Conservation (phyloP, 2,113 vertebrate genomes). For the Thunnus thynnus region DNA sequence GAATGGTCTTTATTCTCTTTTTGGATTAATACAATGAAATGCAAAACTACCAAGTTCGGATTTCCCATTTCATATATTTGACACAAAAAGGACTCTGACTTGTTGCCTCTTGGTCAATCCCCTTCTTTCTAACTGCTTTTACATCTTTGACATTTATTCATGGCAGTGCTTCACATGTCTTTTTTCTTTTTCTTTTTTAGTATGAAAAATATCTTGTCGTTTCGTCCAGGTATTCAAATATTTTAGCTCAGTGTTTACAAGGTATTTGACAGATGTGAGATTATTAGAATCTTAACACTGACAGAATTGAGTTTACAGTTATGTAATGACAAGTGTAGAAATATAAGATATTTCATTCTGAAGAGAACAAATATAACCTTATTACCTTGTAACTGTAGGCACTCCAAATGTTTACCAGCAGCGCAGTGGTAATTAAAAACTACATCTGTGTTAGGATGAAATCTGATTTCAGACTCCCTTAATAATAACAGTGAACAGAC, state of each 20-base stretch:
- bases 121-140: too few relatives aligned
- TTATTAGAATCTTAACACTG: conserved; percentile 18
- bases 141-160: too few relatives aligned
- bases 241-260: background rate
- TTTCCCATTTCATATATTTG: background rate
- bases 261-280: conserved; percentile 25
- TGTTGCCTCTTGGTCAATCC: too few relatives aligned
- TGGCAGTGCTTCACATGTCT: conserved; percentile 45
- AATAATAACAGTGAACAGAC: conserved; percentile 64
- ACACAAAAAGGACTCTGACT: too few relatives aligned
- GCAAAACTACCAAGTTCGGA: too few relatives aligned
- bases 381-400: conserved; percentile 73
- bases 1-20: background rate
- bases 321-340: conserved; percentile 53
- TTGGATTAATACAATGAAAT: background rate
- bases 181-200: conserved; percentile 79
- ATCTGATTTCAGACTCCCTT: conserved; percentile 73
- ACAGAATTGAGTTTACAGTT: conserved; percentile 40
- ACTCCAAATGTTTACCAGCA: conserved; percentile 74
- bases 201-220: conserved; percentile 1
- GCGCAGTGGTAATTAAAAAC: conserved; percentile 77
- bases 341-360: conserved; percentile 35
- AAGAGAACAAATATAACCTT: conserved; percentile 61
- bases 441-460: conserved; percentile 77
- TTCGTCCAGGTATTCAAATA: background rate